These are phyloP conservation scores for Ahaetulla prasina DNA, from an alignment of 2,113 vertebrate genomes.

Conservation along the genomic window DNA sequence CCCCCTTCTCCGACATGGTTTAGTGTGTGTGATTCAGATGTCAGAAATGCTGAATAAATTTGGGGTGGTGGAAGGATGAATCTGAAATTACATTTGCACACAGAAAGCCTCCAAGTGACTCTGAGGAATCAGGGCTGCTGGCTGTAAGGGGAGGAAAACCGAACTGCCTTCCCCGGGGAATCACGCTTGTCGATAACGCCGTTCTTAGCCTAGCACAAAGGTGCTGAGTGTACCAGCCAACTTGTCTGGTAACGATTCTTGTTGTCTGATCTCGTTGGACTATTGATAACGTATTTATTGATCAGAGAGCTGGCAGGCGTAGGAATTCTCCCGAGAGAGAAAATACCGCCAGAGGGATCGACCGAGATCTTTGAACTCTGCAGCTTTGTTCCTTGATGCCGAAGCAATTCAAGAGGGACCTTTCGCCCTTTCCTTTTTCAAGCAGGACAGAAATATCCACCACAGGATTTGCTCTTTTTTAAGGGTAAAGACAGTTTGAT, in stretches of 20 bases:
- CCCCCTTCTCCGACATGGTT: not conserved
- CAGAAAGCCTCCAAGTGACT: not conserved
- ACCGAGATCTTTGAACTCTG: not conserved
- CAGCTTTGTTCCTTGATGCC: not conserved
- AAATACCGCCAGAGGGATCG: not conserved
- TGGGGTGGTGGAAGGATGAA: not conserved
- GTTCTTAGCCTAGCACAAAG: not conserved
- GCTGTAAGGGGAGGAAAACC: not conserved
- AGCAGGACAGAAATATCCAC: not conserved
- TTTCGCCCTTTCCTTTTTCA: not conserved
- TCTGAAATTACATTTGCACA: not conserved
- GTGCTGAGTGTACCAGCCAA: not conserved
- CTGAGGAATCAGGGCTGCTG: not conserved
- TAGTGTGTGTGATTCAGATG: not conserved
- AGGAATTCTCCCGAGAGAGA: not conserved
- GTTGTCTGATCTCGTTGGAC: constrained; percentile 9
- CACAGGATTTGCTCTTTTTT: not conserved
- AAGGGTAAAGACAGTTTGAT: not conserved
- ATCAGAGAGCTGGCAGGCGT: not conserved
- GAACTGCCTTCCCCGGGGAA: not conserved
- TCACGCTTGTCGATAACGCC: not conserved
- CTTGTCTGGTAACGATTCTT: not conserved
- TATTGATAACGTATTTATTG: constrained; percentile 18
- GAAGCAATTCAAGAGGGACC: not conserved
- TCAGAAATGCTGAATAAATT: not conserved